These are phyloP conservation scores for Varanus komodoensis DNA, from an alignment of 2,113 vertebrate species.

Conservation along the genomic window DNA sequence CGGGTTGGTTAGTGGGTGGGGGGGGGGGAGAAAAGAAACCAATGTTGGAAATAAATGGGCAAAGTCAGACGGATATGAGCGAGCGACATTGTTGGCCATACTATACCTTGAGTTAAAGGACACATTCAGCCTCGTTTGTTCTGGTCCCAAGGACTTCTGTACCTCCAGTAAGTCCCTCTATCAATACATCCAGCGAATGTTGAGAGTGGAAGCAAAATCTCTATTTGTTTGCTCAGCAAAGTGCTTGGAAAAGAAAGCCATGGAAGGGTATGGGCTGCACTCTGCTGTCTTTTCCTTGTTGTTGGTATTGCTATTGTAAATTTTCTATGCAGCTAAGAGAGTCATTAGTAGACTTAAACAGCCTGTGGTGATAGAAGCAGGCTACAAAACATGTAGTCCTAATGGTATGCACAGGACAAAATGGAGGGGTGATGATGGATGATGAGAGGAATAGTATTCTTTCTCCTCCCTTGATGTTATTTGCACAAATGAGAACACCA, in stretches of 20 bases:
- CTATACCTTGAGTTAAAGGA: neutral
- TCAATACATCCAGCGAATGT: neutral
- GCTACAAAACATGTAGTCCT: conserved; percentile 26
- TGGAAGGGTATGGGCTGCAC: neutral
- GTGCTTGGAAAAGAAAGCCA: conserved; percentile 32
- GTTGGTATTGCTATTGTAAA: conserved; percentile 35
- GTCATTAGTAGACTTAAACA: conserved; percentile 43
- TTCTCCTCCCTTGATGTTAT: conserved; percentile 49
- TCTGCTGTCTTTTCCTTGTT: neutral
- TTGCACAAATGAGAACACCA: conserved; percentile 61
- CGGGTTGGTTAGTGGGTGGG: neutral
- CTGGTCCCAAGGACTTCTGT: neutral
- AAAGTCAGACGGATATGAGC: neutral
- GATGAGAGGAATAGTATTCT: conserved; percentile 47
- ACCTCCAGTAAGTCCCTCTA: neutral
- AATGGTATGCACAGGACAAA: conserved; percentile 60
- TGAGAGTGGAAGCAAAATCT: conserved; percentile 2
- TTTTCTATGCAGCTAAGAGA: conserved; percentile 27
- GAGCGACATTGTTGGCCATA: neutral
- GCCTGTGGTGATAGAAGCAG: conserved; percentile 61
- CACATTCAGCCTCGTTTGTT: neutral
- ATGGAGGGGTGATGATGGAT: conserved; percentile 68
- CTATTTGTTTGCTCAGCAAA: conserved; percentile 30
- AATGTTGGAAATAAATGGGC: neutral
- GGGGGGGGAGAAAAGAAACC: neutral